Evolutionary conservation across 23 tunicate species (phyloP).

Genomic region (Ascidia mentula): DNA sequence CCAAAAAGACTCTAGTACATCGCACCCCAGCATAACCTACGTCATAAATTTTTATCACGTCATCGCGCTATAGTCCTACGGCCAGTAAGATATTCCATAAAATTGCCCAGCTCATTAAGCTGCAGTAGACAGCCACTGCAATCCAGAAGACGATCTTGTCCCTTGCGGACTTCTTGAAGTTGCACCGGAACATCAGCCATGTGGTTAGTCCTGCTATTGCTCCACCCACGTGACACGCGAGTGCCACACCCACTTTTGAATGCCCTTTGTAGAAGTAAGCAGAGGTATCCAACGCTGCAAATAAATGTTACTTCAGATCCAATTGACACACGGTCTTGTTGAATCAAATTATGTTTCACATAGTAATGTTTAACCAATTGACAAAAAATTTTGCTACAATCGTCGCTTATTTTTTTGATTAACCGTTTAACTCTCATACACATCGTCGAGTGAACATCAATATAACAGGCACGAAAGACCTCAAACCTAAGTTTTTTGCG

Average conservation of each 20-base stretch:
- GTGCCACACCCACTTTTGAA: conserved; percentile 43
- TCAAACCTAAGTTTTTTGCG: no score
- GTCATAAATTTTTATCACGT: neutral
- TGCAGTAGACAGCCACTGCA: conserved; percentile 47
- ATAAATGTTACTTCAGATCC: conserved; percentile 28
- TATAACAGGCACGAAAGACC: no score
- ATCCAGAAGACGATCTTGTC: conserved; percentile 72
- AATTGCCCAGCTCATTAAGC: conserved; percentile 67
- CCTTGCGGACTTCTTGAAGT: conserved; percentile 68
- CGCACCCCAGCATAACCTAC: no score
- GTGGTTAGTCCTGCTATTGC: conserved; percentile 79
- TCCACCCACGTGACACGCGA: conserved; percentile 93
- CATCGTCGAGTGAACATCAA: no score
- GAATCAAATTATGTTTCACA: no score
- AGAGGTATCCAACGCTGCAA: conserved; percentile 70
- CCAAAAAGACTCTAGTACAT: no score
- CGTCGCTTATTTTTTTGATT: no score
- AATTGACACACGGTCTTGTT: neutral
- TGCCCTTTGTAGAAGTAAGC: conserved; percentile 63
- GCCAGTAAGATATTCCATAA: conserved; percentile 86
- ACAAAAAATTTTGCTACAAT: no score
- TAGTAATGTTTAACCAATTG: no score
- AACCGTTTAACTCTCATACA: no score
- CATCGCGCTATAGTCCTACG: conserved; percentile 17
- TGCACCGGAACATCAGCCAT: conserved; percentile 68